Conservation (phyloP, 2,888 invertebrate genomes). For the Byasa hedistus region DNA sequence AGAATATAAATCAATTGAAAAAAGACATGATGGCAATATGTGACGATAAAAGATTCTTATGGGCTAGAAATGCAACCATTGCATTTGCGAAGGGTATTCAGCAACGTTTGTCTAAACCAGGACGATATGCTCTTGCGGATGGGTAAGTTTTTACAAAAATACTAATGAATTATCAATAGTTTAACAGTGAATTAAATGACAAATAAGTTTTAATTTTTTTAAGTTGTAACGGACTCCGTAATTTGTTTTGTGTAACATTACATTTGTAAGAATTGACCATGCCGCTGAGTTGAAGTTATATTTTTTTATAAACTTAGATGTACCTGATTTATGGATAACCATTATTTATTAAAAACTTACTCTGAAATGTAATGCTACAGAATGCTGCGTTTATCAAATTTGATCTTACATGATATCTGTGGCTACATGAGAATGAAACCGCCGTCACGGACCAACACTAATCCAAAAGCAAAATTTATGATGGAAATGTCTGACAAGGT, state of each 20-base stretch:
- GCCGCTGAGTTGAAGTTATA: too few species aligned
- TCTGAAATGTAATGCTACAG: slow-evolving; percentile 38
- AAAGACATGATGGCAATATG: slow-evolving; percentile 55
- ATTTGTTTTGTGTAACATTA: too few species aligned
- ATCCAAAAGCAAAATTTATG: slow-evolving; percentile 64
- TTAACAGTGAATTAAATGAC: too few species aligned
- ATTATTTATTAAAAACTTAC: too few species aligned
- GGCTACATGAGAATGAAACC: slow-evolving; percentile 52
- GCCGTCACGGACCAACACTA: slow-evolving; percentile 50
- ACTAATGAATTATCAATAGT: too few species aligned
- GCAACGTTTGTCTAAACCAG: slow-evolving; percentile 57
- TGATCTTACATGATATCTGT: slow-evolving; percentile 62
- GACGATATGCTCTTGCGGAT: slow-evolving; percentile 57
- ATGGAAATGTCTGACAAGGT: slow-evolving; percentile 74
- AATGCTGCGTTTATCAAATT: slow-evolving; percentile 66
- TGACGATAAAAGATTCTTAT: slow-evolving; percentile 56
- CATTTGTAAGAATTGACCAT: too few species aligned
- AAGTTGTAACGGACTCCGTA: too few species aligned
- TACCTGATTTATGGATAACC: too few species aligned
- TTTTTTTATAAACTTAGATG: too few species aligned
- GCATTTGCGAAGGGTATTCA: slow-evolving; percentile 68
- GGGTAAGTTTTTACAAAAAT: slow-evolving; percentile 44
- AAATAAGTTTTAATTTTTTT: too few species aligned
- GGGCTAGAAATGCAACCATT: slow-evolving; percentile 70
- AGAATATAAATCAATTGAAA: slow-evolving; percentile 50